phyloP scores from a whole-genome alignment of 2,797 vertebrate genomes.

The Alca torda region DNA sequence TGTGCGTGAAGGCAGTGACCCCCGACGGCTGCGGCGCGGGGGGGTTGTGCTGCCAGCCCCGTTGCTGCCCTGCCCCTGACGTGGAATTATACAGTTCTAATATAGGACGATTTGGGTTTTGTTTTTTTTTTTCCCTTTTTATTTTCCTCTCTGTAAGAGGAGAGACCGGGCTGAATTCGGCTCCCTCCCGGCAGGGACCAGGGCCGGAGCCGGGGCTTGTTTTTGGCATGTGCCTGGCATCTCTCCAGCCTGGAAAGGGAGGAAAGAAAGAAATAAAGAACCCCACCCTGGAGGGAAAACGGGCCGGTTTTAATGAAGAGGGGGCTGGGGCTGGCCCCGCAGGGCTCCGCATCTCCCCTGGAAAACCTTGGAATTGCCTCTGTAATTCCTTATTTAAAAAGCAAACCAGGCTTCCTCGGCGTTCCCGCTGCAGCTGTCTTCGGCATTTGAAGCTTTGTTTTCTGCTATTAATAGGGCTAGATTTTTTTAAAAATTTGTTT shows the following conservation, averaged over 20 bases:
- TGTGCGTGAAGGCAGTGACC: background rate
- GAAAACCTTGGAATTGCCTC: too few relatives aligned
- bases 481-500: too few relatives aligned
- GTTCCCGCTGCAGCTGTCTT: too few relatives aligned
- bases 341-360: too few relatives aligned
- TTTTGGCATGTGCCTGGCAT: background rate
- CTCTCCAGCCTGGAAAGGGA: background rate
- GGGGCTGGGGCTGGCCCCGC: too few relatives aligned
- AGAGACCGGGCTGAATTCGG: background rate
- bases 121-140: background rate
- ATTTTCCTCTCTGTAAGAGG: background rate
- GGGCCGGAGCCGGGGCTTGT: background rate
- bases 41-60: background rate
- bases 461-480: too few relatives aligned
- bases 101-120: background rate
- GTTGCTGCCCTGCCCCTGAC: background rate
- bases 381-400: too few relatives aligned
- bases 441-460: too few relatives aligned
- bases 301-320: too few relatives aligned
- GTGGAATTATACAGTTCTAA: background rate
- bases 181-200: background rate
- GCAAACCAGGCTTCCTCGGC: too few relatives aligned
- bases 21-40: rapidly evolving
- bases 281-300: too few relatives aligned
- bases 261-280: too few relatives aligned